Evolutionary conservation across 2,797 vertebrate genomes (phyloP), one percentile per base, ranked within the genome.

Genomic region (Cryptoprocta ferox): DNA sequence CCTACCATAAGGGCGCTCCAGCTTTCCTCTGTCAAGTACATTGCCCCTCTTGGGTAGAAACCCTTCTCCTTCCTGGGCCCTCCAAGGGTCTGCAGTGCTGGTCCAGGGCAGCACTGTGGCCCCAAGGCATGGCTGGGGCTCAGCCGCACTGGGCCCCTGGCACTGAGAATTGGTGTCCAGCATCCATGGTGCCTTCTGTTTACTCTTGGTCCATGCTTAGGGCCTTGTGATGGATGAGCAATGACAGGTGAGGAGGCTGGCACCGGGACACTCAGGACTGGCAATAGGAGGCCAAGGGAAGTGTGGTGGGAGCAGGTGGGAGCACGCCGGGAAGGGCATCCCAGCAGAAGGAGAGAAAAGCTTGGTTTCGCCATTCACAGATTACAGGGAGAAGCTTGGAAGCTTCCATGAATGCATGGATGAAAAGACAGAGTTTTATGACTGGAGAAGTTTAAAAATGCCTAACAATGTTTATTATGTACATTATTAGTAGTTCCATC

Each of bases 191-290:
- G 16, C 79, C 70, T 89, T 83, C 45, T 19, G 9, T 56, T 30
- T 15, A 8, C 45, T 71, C 28, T 28, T 42, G 63, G 6, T 16
- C 28, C 8, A 1, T 5, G 15, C 9, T 53, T 21, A 26, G 45
- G 68, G 45, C 7, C 19, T 68, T 39, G 0, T 2, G 73, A 35
- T 24, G 24, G 32, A 32, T 7, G 63, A 63, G 28, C 2, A 2
- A 24, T 5, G 35, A 21, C 19, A 7, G 21, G 24, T 2, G 59
- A 65, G 80, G 65, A 76, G n/a, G 24, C 80, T 5, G 4, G 48
- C 9, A 5, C 12, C 5, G 1, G n/a, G 18, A 26, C 11, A 3
- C 26, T 6, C 0, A 6, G n/a, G 53, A 18, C 15, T 21, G 68
- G 45, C 2, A 0, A 39, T 2, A 4, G 66, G 81, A 80, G 35